phyloP scores from a whole-genome alignment of 1,140 invertebrate species.

The Drosophila micromelanica region DNA sequence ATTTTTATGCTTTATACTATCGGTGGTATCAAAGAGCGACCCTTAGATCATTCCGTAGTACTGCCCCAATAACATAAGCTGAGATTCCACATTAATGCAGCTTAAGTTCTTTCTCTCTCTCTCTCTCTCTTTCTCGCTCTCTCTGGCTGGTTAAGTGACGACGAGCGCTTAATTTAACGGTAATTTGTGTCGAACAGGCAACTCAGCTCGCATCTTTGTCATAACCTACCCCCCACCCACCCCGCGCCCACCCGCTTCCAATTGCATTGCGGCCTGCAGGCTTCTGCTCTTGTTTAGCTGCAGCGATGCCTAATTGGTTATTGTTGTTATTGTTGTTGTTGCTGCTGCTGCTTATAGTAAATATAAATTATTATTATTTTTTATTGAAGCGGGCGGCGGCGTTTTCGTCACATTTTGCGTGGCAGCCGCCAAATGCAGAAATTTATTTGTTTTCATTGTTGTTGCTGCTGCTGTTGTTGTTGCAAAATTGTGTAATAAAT shows the following conservation, averaged over 20 bases:
- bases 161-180: constrained; percentile 68
- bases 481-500: constrained; percentile 77
- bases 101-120: neutral
- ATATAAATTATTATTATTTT: constrained; percentile 79
- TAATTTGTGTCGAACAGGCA: constrained; percentile 64
- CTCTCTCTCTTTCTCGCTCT: neutral
- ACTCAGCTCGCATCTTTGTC: constrained; percentile 15
- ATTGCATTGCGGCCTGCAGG: constrained; percentile 44
- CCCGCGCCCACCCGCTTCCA: constrained; percentile 3
- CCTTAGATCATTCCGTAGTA: neutral
- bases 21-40: neutral
- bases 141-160: constrained; percentile 31
- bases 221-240: neutral
- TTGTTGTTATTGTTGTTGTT: constrained; percentile 20
- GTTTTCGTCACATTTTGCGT: constrained; percentile 62
- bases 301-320: constrained; percentile 65
- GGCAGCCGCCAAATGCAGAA: constrained; percentile 44
- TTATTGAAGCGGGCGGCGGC: constrained; percentile 66
- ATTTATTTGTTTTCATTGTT: constrained; percentile 57
- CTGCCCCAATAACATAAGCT: constrained; percentile 3
- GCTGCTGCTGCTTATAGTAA: constrained; percentile 58
- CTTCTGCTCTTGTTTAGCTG: constrained; percentile 66
- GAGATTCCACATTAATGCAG: neutral
- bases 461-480: constrained; percentile 53
- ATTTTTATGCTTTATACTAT: constrained; percentile 2